Evolutionary conservation across 2,797 vertebrate species (phyloP).

Genomic region (Masticophis lateralis): DNA sequence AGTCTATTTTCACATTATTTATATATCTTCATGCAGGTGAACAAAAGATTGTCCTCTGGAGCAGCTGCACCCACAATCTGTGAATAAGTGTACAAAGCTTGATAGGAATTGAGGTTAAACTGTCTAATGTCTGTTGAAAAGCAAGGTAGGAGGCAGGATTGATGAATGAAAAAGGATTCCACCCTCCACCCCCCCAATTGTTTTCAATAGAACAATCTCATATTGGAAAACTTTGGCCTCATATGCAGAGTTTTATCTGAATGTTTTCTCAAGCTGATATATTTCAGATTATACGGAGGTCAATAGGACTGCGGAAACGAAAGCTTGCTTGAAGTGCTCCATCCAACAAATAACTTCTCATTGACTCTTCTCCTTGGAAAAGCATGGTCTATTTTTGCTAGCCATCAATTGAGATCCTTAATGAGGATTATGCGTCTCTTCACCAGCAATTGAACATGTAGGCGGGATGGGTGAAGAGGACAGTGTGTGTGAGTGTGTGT

Average conservation of each 20-base stretch:
- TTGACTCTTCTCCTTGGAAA: background rate
- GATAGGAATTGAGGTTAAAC: background rate
- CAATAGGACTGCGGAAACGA: background rate
- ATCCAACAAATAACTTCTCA: background rate
- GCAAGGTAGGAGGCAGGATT: background rate
- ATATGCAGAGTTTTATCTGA: background rate
- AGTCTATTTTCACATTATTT: background rate
- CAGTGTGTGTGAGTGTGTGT: background rate
- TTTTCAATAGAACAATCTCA: background rate
- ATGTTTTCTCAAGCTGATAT: background rate
- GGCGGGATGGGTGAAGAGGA: background rate
- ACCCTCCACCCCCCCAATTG: background rate
- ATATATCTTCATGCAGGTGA: conserved; percentile 23
- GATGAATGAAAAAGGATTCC: background rate
- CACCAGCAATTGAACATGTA: background rate
- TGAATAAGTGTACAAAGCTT: background rate
- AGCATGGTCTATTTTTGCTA: background rate
- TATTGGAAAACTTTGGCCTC: background rate
- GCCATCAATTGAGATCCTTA: background rate
- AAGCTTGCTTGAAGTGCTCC: background rate
- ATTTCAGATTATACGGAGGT: background rate
- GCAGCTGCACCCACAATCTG: background rate
- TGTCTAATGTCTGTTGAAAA: background rate
- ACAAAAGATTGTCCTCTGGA: background rate
- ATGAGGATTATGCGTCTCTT: background rate